Base-by-base conservation (phyloP, 2,113 vertebrate genomes). In the Grus americana region DNA sequence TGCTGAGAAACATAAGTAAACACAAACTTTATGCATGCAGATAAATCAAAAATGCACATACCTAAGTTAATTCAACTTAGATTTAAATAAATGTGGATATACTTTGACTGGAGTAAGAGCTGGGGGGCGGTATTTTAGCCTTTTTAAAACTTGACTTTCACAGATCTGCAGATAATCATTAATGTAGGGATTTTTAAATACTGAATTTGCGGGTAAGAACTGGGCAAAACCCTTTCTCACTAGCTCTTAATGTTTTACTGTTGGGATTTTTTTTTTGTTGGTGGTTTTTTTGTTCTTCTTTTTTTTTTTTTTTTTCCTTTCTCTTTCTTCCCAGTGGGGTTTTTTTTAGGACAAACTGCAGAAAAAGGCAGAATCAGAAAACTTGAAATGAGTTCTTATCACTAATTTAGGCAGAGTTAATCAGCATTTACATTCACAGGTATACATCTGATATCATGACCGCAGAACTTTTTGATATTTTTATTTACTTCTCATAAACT, bases 11-110 rank as follows among this genome's bases (percentile, higher is more conserved):
- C 9, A 42, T 8, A 70, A 66, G 5, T 29, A 82, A 79, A 63
- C 16, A 55, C 5, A 81, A 57, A 61, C 19, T 42, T 50, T 1
- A 0, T 0, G 0, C 23, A 32, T 55, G 22, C 32, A 29, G 30
- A 30, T 68, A 79, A 74, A 86, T 54, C 82, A 83, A 24, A 18
- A 50, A 40, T 20, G 3, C 2, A 44, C 4, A 17, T 40, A 12
- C 2, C 4, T 36, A 52, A 82, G 2, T 65, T 88, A 72, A 61
- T 47, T 59, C 36, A 54, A 10, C 6, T 61, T 63, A 46, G 10
- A 34, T 29, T 11, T 62, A 66, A 85, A 20, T 62, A 67, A 61
- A 29, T 17, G 11, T 74, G 12, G 5, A 32, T 49, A 15, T 17
- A 22, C 1, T 19, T 36, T 90, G 50, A 34, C 27, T 2, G 0